Evolutionary conservation across 2,888 invertebrate species (phyloP).

Genomic region (Fabriciana adippe): DNA sequence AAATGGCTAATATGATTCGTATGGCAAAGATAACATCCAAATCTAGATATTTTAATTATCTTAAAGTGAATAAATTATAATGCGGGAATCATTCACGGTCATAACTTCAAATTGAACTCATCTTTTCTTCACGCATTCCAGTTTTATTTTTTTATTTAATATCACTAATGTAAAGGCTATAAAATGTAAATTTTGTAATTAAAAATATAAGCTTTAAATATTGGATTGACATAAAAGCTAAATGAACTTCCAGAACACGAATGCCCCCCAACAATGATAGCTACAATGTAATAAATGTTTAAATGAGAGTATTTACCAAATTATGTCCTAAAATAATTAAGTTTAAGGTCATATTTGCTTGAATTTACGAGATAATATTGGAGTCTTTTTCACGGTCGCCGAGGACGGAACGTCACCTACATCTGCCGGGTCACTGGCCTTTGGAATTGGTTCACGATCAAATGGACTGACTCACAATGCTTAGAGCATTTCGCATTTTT

Average conservation of each 20-base stretch:
- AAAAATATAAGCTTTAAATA: not conserved
- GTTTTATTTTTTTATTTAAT: too few species aligned
- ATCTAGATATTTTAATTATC: not conserved
- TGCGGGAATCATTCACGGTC: too few species aligned
- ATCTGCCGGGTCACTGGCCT: constrained; percentile 38
- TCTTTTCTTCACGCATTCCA: too few species aligned
- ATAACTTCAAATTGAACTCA: too few species aligned
- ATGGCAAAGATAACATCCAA: too few species aligned
- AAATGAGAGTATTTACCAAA: constrained; percentile 2
- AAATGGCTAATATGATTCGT: too few species aligned
- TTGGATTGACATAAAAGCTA: not conserved
- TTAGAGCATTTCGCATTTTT: constrained; percentile 10
- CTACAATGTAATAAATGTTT: constrained; percentile 7
- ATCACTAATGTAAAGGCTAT: too few species aligned
- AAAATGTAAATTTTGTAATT: not conserved
- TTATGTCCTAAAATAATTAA: constrained; percentile 14
- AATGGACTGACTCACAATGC: constrained; percentile 21
- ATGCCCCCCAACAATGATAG: not conserved
- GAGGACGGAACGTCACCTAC: constrained; percentile 45
- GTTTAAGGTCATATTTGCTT: constrained; percentile 26
- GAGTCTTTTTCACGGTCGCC: constrained; percentile 35
- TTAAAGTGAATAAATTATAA: too few species aligned
- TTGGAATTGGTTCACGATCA: constrained; percentile 45
- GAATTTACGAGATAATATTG: constrained; percentile 14
- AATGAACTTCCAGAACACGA: not conserved